These are phyloP conservation scores for Acrobeloides nanus DNA, from an alignment of 2,888 invertebrate genomes.

Conservation along the genomic window DNA sequence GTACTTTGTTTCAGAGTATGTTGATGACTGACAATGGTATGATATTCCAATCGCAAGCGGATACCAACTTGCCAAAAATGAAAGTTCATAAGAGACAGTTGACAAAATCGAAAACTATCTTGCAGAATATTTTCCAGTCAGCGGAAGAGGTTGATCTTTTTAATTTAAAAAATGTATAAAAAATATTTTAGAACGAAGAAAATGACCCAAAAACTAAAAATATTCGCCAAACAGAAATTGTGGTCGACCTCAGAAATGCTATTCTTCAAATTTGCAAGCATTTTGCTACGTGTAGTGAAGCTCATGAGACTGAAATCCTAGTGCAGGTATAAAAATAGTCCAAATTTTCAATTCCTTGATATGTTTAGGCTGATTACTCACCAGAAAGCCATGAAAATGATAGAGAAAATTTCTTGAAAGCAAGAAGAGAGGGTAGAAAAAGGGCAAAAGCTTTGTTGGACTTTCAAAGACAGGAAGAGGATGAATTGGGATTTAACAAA, in stretches of 20 bases:
- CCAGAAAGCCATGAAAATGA: conserved; percentile 90
- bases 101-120: conserved; percentile 79
- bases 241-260: conserved; percentile 93
- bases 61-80: conserved; percentile 77
- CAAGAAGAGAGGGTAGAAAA: conserved; percentile 74
- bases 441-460: conserved; percentile 83
- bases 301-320: conserved; percentile 24
- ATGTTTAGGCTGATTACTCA: conserved; percentile 72
- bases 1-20: conserved; percentile 68
- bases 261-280: conserved; percentile 86
- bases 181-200: conserved; percentile 15
- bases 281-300: conserved; percentile 82
- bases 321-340: no score
- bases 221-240: conserved; percentile 90
- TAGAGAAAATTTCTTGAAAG: conserved; percentile 87
- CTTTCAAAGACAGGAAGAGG: conserved; percentile 79
- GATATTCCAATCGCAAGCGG: conserved; percentile 69
- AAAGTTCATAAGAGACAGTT: conserved; percentile 70
- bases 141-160: conserved; percentile 25
- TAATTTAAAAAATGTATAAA: background rate
- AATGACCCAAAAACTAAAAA: conserved; percentile 70
- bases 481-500: conserved; percentile 83
- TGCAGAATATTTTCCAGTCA: conserved; percentile 35
- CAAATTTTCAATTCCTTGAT: conserved; percentile 1
- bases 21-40: conserved; percentile 93